Conservation (phyloP, 2,113 vertebrate species). For the Apus apus region DNA sequence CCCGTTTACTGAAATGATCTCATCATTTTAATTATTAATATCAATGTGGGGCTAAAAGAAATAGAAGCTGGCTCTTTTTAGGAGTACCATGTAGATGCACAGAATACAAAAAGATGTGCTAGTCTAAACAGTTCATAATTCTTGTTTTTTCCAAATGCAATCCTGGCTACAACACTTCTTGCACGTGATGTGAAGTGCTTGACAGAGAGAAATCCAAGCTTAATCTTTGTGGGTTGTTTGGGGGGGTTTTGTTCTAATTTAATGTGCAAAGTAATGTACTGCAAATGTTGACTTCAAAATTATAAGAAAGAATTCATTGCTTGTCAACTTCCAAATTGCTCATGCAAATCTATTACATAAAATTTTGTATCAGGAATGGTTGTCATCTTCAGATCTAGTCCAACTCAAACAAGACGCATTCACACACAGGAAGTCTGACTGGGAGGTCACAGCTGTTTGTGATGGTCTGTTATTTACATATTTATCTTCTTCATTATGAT, state of each 20-base stretch:
- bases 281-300: background rate
- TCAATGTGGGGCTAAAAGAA: background rate
- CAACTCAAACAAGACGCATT: background rate
- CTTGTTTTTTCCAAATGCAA: background rate
- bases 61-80: background rate
- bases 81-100: rapidly evolving
- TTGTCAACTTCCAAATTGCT: background rate
- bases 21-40: background rate
- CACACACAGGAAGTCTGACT: background rate
- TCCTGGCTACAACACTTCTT: background rate
- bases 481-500: background rate
- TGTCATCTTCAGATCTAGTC: background rate
- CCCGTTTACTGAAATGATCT: background rate
- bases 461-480: background rate
- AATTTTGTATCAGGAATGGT: background rate
- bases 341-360: background rate
- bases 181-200: background rate
- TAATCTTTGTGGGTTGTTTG: background rate
- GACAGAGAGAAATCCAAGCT: background rate
- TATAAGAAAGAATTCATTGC: background rate
- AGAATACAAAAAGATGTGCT: background rate
- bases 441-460: background rate
- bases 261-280: background rate
- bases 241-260: background rate
- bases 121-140: background rate